Conservation (phyloP, 2,797 vertebrate genomes). For the Meda fulgida region DNA sequence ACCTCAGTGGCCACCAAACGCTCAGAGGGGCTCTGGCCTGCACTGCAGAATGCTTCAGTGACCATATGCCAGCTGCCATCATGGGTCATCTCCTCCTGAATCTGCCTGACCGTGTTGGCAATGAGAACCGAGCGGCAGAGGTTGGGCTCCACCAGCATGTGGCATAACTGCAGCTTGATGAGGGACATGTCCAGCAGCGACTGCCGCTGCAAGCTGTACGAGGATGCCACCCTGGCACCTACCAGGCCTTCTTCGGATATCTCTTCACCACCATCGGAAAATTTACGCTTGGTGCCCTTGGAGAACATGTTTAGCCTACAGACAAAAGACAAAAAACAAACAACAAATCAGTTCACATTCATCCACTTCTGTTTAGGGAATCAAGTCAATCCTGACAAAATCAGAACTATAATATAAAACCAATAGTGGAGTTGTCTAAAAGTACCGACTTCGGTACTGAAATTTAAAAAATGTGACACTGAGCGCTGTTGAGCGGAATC, state of each 20-base stretch:
- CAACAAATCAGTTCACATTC: slow-evolving; percentile 22
- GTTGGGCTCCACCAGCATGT: slow-evolving; percentile 96
- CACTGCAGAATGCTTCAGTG: slow-evolving; percentile 64
- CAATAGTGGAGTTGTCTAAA: too few species aligned
- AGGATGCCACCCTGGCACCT: slow-evolving; percentile 77
- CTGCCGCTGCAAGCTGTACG: slow-evolving; percentile 92
- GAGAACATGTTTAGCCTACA: slow-evolving; percentile 85
- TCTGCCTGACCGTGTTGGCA: slow-evolving; percentile 96
- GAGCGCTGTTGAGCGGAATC: too few species aligned
- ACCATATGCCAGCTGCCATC: slow-evolving; percentile 92
- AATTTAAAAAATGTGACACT: too few species aligned
- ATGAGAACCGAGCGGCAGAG: slow-evolving; percentile 97
- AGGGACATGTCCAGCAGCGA: slow-evolving; percentile 97
- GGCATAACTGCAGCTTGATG: slow-evolving; percentile 97
- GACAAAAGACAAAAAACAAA: slow-evolving; percentile 15
- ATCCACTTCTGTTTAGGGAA: not conserved
- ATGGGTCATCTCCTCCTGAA: slow-evolving; percentile 97
- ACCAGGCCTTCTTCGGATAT: slow-evolving; percentile 73
- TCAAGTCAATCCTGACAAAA: not conserved
- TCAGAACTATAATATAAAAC: not conserved
- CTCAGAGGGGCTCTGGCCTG: slow-evolving; percentile 74
- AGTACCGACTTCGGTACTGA: too few species aligned
- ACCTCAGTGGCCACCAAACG: slow-evolving; percentile 84
- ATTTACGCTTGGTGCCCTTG: slow-evolving; percentile 96
- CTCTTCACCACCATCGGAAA: slow-evolving; percentile 84